Evolutionary conservation across 2,113 vertebrate species (phyloP), one percentile per base, ranked within the genome.

Genomic region (Gasterosteus aculeatus): DNA sequence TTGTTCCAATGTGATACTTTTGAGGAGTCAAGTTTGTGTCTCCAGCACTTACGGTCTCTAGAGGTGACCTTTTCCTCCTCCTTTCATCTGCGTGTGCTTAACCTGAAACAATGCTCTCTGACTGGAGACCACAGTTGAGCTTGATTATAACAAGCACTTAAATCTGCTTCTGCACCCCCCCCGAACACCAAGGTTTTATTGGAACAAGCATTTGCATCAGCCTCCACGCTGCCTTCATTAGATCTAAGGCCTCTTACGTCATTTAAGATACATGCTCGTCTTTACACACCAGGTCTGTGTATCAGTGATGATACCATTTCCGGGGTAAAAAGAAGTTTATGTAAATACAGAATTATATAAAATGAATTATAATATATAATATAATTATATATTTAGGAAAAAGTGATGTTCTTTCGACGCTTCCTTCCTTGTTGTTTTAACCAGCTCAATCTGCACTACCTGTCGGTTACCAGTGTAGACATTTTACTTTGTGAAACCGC

Each of bases 181-280:
- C 72, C 72, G 80, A 80, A 84, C 86, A 71, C 81, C 56, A 58
- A 68, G 77, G 62, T 89, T 90, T 90, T 88, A 93, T 93, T 91
- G 82, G 88, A 91, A 92, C 89, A 89, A 91, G 90, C 88, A 82
- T 92, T 93, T 90, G 88, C 92, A 93, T 92, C 92, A 93, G 88
- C 88, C 76, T 72, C 83, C 57, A 14, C 44, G 14, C 81, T 26
- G 56, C 59, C 87, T 84, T 90, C 87, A 92, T 90, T 85, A 90
- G 80, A 92, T 89, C 85, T 86, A 87, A 91, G 86, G 80, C 83
- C 77, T 89, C 88, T 93, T 92, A 91, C 92, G 91, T 93, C 91
- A 92, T 88, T 83, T 69, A 35, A 31, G 66, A 65, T 77, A 84
- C 59, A 63, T 80, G 33, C 81, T 59, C 15, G 6, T 75, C 80